A percentile compares a stretch with the other conserved stretches of the same genome.
Evolutionary conservation across 2,888 invertebrate genomes (phyloP).

Genomic region (Andrena fulva): DNA sequence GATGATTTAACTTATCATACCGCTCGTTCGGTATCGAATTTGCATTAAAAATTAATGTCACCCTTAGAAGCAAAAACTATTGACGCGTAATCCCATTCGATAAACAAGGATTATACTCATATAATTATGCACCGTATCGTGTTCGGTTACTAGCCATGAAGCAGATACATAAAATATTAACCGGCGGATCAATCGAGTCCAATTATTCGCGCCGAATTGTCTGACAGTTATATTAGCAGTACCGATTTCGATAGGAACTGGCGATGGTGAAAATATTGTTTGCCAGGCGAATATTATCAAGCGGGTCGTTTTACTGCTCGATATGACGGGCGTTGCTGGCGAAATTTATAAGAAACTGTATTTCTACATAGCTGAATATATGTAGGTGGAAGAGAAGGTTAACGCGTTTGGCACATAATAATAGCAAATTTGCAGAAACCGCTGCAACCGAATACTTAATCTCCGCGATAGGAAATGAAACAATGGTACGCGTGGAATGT

Average conservation of each 20-base stretch:
- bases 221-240: neutral
- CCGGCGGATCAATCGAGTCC: neutral
- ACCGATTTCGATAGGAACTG: neutral
- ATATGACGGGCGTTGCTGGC: no score
- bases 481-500: slow-evolving; percentile 11
- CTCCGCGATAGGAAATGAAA: slow-evolving; percentile 10
- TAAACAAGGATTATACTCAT: neutral
- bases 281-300: no score
- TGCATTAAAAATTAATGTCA: neutral
- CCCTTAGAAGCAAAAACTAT: neutral
- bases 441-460: no score
- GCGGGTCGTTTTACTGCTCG: no score
- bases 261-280: neutral
- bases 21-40: neutral
- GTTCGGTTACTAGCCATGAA: neutral
- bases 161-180: neutral
- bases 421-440: neutral
- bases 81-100: neutral
- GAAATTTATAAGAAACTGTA: no score
- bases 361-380: no score
- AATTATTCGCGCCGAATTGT: neutral
- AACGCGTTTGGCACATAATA: neutral
- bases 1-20: no score
- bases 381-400: neutral
- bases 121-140: neutral